Conservation (phyloP, 2,888 invertebrate species). For the Acronicta psi region DNA sequence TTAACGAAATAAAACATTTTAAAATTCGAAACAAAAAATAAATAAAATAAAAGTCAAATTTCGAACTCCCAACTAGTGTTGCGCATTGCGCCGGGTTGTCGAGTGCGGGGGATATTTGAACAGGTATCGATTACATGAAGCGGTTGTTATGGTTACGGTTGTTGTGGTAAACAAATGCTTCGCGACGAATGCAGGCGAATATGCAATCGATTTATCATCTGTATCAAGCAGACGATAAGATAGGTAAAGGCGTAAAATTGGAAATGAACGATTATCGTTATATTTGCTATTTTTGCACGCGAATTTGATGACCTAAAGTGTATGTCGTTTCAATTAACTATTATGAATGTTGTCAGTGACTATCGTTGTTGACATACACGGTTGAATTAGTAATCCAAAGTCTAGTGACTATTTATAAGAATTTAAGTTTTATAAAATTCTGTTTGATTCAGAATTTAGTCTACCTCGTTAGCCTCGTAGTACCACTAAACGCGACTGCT, state of each 20-base stretch:
- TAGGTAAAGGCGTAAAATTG: slow-evolving; percentile 1
- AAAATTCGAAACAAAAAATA: slow-evolving; percentile 54
- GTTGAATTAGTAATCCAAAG: too few species aligned
- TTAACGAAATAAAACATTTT: slow-evolving; percentile 57
- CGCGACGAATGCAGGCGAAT: slow-evolving; percentile 43
- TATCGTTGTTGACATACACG: too few species aligned
- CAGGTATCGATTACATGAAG: slow-evolving; percentile 77
- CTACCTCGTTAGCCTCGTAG: too few species aligned
- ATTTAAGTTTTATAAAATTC: too few species aligned
- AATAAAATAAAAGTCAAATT: slow-evolving; percentile 60
- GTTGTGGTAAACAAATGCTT: slow-evolving; percentile 72
- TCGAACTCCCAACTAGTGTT: slow-evolving; percentile 67
- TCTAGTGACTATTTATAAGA: too few species aligned
- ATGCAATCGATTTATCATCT: slow-evolving; percentile 44
- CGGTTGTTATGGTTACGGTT: slow-evolving; percentile 75
- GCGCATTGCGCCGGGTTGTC: slow-evolving; percentile 78
- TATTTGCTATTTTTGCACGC: slow-evolving; percentile 9
- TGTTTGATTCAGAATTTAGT: too few species aligned
- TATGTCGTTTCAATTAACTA: too few species aligned
- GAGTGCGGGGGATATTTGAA: slow-evolving; percentile 62
- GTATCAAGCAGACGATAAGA: slow-evolving; percentile 18
- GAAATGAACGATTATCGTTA: too few species aligned
- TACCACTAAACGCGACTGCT: too few species aligned
- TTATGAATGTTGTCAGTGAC: too few species aligned
- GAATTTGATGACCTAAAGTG: slow-evolving; percentile 1